These are phyloP conservation scores for Acanthurus leucopareius DNA, from an alignment of 2,797 vertebrate species.

Conservation along the genomic window DNA sequence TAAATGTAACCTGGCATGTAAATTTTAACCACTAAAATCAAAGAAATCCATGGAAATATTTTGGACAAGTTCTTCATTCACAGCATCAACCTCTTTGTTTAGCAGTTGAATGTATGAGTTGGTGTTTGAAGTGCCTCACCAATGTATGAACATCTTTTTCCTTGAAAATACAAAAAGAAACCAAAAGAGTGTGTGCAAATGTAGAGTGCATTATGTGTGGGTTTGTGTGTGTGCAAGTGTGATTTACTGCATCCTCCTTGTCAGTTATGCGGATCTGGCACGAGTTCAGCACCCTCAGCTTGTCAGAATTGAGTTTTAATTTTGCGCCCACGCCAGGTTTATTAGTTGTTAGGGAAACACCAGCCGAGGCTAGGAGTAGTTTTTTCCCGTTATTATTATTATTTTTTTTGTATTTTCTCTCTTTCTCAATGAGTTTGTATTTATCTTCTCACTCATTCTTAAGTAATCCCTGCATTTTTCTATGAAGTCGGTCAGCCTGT, in stretches of 20 bases:
- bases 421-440: background rate
- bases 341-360: conserved; percentile 69
- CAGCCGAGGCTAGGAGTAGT: conserved; percentile 41
- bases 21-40: too few relatives aligned
- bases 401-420: background rate
- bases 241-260: conserved; percentile 28
- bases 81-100: too few relatives aligned
- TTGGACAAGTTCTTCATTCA: too few relatives aligned
- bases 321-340: conserved; percentile 50
- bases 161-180: too few relatives aligned
- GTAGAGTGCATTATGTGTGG: too few relatives aligned
- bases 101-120: too few relatives aligned
- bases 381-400: conserved; percentile 30
- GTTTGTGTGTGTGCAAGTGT: too few relatives aligned
- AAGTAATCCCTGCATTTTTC: background rate
- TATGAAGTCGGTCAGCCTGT: background rate
- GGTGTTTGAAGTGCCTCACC: too few relatives aligned
- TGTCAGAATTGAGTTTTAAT: conserved; percentile 59
- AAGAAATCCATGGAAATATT: too few relatives aligned
- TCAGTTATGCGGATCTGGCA: conserved; percentile 62
- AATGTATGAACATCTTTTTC: too few relatives aligned
- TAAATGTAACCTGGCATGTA: too few relatives aligned
- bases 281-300: conserved; percentile 38
- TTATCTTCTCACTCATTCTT: background rate
- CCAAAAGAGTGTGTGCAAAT: too few relatives aligned